These are phyloP conservation scores for Petrolisthes cinctipes DNA, from an alignment of 2,888 invertebrate species.

Conservation along the genomic window DNA sequence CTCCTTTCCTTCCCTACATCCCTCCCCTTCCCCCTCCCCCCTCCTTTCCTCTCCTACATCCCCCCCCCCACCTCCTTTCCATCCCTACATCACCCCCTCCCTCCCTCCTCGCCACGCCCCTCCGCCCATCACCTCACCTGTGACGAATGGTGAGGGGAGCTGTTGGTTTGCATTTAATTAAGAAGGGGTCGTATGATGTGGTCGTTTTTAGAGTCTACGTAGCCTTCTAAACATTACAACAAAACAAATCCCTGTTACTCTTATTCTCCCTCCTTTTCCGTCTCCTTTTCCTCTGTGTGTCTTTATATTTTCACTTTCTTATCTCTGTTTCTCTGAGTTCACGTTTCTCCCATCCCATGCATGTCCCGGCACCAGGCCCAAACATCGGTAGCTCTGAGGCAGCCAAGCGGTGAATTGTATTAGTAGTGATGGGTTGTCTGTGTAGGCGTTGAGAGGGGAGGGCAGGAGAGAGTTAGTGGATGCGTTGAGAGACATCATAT, in stretches of 20 bases:
- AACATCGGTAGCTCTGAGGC: not conserved
- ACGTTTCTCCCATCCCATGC: not conserved
- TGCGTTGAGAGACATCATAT: too few relatives aligned
- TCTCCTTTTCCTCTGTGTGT: not conserved
- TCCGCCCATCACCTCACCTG: conserved; percentile 37
- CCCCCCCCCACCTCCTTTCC: not conserved
- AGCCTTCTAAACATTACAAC: too few relatives aligned
- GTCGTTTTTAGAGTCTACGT: too few relatives aligned
- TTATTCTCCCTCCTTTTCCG: not conserved
- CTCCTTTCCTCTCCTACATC: not conserved
- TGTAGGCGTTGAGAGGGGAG: too few relatives aligned
- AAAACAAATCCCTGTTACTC: not conserved
- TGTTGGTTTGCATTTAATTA: conserved; percentile 18
- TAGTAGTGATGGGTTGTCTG: conserved; percentile 19
- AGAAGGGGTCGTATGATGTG: not conserved
- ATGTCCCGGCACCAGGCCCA: not conserved
- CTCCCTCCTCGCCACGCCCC: conserved; percentile 9
- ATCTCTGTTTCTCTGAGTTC: not conserved
- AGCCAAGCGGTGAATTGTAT: conserved; percentile 45
- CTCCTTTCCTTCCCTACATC: too few relatives aligned
- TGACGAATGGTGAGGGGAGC: conserved; percentile 35
- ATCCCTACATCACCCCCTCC: not conserved
- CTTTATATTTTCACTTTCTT: not conserved
- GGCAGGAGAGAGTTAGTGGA: too few relatives aligned
- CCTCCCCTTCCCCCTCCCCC: not conserved